phyloP scores from a whole-genome alignment of 2,797 vertebrate species.

The Aplochiton taeniatus region DNA sequence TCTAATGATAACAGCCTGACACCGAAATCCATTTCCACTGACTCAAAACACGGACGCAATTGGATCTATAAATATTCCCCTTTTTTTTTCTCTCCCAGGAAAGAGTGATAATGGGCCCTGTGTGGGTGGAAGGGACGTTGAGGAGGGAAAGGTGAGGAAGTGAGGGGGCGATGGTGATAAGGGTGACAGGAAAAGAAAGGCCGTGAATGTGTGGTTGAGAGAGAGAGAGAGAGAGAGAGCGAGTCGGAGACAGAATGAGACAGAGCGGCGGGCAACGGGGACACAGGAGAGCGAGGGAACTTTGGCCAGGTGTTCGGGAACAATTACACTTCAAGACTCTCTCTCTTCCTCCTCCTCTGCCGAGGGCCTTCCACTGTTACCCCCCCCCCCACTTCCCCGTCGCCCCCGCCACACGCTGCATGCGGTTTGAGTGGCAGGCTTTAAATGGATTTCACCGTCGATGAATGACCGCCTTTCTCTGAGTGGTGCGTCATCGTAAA shows the following conservation, averaged over 20 bases:
- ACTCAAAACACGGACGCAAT: constrained; percentile 44
- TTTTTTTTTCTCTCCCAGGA: constrained; percentile 38
- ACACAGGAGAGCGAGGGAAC: too few relatives aligned
- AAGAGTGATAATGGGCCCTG: constrained; percentile 40
- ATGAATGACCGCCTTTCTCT: too few relatives aligned
- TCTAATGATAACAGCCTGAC: constrained; percentile 36
- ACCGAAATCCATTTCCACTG: constrained; percentile 40
- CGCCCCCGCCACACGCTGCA: too few relatives aligned
- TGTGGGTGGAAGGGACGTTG: constrained; percentile 50
- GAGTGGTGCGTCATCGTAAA: too few relatives aligned
- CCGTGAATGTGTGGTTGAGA: background rate
- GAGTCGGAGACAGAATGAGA: constrained; percentile 18
- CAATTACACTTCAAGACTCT: background rate
- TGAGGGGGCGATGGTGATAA: constrained; percentile 8
- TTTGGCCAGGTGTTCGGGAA: too few relatives aligned
- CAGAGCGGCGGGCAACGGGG: too few relatives aligned
- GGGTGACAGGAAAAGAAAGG: background rate
- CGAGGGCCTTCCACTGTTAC: constrained; percentile 6
- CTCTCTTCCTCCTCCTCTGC: too few relatives aligned
- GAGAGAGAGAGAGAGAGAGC: constrained; percentile 20
- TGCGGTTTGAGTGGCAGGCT: too few relatives aligned
- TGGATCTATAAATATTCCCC: constrained; percentile 52
- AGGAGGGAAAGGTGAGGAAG: constrained; percentile 30
- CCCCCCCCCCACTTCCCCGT: background rate
- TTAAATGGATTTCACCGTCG: too few relatives aligned